Evolutionary conservation across 2,888 invertebrate species (phyloP), one percentile per base, ranked within the genome.

Genomic region (Rhorus exstirpatorius): DNA sequence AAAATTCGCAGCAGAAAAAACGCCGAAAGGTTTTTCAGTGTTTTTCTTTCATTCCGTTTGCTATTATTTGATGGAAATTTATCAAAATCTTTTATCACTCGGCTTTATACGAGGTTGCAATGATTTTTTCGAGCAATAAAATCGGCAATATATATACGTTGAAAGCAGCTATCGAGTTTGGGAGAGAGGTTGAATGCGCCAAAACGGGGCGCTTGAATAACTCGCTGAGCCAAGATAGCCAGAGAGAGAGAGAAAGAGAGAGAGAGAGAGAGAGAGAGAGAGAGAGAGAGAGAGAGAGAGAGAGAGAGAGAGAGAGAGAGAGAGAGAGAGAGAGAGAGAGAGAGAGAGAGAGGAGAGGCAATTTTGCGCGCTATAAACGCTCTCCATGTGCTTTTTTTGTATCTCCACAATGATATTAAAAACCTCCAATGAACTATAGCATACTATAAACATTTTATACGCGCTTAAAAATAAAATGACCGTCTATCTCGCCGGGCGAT

Each of bases 281-380:
- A 8, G n/a, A 46, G 46, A 53, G 21, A 38, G 60, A 19, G 38
- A 10, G 26, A 8, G 14, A n/a, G 38, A 38, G 60, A 19, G 19
- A 14, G 38, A 38, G 60, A 38, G 41, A 10, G 12, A 10, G 17
- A 3, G 38, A 14, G 12, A 19, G 38, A 12, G 19, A 6, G 14
- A n/a, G 12, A 12, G n/a, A 35, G 38, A 61, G 21, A 63, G 61
- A 44, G 41, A 63, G 61, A 63, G n/a, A 63, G n/a, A n/a, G n/a
- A n/a, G n/a, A n/a, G n/a, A n/a, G n/a, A 14, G 14, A 44, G 12
- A 24, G 26, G 38, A 60, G 21, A n/a, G 17, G 26, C 44, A 46
- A 46, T 21, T 19, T 79, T 79, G 78, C 81, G 74, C 81, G n/a
- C 31, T 78, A 81, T 82, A 82, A 79, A 79, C 63, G 68, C 58